phyloP scores from a whole-genome alignment of 1,140 invertebrate species.

The Hypothenemus hampei region DNA sequence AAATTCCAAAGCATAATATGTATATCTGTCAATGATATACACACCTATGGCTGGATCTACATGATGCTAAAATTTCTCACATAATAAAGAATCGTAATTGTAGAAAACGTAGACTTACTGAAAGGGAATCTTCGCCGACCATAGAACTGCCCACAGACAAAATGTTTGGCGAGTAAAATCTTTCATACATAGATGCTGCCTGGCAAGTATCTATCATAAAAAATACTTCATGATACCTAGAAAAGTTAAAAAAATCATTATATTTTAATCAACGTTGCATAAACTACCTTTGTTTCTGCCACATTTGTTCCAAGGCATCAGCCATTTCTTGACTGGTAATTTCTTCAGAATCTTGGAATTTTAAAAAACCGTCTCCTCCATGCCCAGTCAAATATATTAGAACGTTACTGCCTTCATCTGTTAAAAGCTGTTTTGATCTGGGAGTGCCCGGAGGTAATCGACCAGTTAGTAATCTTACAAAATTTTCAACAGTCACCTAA shows the following conservation, averaged over 20 bases:
- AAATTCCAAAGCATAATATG: constrained; percentile 96
- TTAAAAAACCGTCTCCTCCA: constrained; percentile 97
- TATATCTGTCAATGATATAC: constrained; percentile 98
- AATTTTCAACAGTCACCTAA: constrained; percentile 94
- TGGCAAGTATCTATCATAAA: constrained; percentile 99
- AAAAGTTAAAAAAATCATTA: constrained; percentile 40
- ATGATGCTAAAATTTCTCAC: constrained; percentile 73
- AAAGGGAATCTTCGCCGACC: constrained; percentile 96
- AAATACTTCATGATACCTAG: constrained; percentile 94
- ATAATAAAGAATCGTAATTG: constrained; percentile 5
- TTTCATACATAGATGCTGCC: constrained; percentile 97
- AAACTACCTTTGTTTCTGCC: constrained; percentile 85
- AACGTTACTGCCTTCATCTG: constrained; percentile 96
- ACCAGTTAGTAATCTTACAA: constrained; percentile 92
- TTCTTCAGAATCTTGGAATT: constrained; percentile 99
- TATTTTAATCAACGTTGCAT: too few relatives aligned
- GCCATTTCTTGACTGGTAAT: constrained; percentile 98
- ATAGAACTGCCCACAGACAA: constrained; percentile 94
- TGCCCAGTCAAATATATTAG: constrained; percentile 96
- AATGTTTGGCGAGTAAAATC: constrained; percentile 98
- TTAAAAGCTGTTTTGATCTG: constrained; percentile 89
- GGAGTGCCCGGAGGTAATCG: constrained; percentile 86
- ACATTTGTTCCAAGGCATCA: constrained; percentile 99
- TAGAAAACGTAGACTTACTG: constrained; percentile 55
- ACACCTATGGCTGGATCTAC: constrained; percentile 97